Evolutionary conservation across 2,888 invertebrate species (phyloP).

Genomic region (Amblyjoppa proteus): DNA sequence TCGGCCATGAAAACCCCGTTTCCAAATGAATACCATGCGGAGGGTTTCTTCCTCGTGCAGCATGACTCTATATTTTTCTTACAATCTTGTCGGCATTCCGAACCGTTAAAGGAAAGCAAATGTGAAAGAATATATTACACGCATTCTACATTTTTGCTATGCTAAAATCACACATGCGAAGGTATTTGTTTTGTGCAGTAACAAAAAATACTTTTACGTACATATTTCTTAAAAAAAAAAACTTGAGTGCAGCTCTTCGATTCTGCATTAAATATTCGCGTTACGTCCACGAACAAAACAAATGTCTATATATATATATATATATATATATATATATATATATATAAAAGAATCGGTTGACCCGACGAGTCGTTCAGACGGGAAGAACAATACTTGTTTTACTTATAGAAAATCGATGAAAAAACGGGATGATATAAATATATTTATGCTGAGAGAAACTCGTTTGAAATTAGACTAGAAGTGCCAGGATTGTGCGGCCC

Average conservation of each 20-base stretch:
- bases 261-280: not conserved
- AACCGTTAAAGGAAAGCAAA: not conserved
- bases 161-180: not conserved
- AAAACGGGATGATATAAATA: not conserved
- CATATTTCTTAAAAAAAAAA: not conserved
- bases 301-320: not conserved
- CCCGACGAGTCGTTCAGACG: not conserved
- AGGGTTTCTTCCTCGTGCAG: not conserved
- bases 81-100: not conserved
- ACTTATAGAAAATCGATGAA: not conserved
- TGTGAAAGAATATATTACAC: not conserved
- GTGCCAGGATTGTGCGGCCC: slow-evolving; percentile 16
- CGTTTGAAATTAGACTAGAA: slow-evolving; percentile 31
- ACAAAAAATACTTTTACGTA: not conserved
- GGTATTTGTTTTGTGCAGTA: not conserved
- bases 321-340: too few species aligned
- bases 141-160: not conserved
- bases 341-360: not conserved
- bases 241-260: not conserved
- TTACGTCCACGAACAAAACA: not conserved
- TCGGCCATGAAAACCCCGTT: not conserved
- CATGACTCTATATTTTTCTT: not conserved
- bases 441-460: slow-evolving; percentile 26
- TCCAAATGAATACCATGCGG: not conserved
- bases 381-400: not conserved